Evolutionary conservation across 1,140 invertebrate genomes (phyloP).

Genomic region (Papilio polyxenes): DNA sequence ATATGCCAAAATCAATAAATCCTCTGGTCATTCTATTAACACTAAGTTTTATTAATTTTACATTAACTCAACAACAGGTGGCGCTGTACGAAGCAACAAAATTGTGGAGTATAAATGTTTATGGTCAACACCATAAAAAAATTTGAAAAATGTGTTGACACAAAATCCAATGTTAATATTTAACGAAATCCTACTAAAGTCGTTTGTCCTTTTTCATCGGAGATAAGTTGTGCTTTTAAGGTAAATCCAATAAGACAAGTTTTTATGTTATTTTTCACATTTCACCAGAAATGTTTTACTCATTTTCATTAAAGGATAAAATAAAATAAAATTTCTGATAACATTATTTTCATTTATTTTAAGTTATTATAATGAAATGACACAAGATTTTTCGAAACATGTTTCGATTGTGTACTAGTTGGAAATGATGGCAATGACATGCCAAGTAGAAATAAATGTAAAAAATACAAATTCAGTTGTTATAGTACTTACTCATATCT

Average conservation of each 20-base stretch:
- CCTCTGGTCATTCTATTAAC: too few relatives aligned
- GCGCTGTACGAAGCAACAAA: neutral
- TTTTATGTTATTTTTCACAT: too few relatives aligned
- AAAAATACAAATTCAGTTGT: slow-evolving; percentile 79
- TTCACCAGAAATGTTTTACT: too few relatives aligned
- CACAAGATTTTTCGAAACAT: slow-evolving; percentile 72
- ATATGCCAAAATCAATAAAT: too few relatives aligned
- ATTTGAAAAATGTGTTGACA: neutral
- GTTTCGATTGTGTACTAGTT: slow-evolving; percentile 74
- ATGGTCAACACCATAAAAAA: neutral
- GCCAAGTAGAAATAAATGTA: slow-evolving; percentile 77
- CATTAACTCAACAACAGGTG: neutral
- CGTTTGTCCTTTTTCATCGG: neutral
- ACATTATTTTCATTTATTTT: slow-evolving; percentile 75
- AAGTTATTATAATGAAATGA: slow-evolving; percentile 71
- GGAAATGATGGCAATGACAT: slow-evolving; percentile 64
- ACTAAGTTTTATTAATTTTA: neutral
- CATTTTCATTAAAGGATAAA: too few relatives aligned
- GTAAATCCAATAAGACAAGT: too few relatives aligned
- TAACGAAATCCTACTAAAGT: neutral
- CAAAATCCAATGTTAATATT: neutral
- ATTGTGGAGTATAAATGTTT: neutral
- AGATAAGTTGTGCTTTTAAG: neutral
- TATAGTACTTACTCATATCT: slow-evolving; percentile 74
- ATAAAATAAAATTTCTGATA: slow-evolving; percentile 48